These are phyloP conservation scores for Brachymystax lenok DNA, from an alignment of 2,797 vertebrate genomes.

Conservation along the genomic window DNA sequence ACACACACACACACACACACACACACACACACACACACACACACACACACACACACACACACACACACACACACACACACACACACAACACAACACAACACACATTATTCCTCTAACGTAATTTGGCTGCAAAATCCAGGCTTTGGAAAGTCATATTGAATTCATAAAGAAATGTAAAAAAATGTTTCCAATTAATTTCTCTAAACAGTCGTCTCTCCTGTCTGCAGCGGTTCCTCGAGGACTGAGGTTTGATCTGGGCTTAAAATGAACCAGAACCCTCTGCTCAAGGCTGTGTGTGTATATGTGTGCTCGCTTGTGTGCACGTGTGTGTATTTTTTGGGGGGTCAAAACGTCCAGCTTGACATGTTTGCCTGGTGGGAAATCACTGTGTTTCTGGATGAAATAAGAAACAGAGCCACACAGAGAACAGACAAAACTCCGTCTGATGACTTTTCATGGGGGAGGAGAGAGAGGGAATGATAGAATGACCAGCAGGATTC, in stretches of 20 bases:
- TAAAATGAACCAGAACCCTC: slow-evolving; percentile 58
- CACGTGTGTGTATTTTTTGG: background rate
- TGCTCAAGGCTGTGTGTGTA: slow-evolving; percentile 19
- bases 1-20: slow-evolving; percentile 13
- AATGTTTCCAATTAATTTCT: slow-evolving; percentile 61
- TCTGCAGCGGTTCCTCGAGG: slow-evolving; percentile 51
- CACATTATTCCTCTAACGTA: slow-evolving; percentile 13
- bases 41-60: slow-evolving; percentile 9
- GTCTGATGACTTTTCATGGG: background rate
- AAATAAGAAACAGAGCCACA: slow-evolving; percentile 7
- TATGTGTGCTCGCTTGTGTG: slow-evolving; percentile 3
- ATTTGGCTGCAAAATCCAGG: slow-evolving; percentile 26
- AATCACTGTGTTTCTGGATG: slow-evolving; percentile 19
- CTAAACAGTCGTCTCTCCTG: slow-evolving; percentile 59
- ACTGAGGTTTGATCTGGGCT: slow-evolving; percentile 59
- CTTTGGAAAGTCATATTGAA: slow-evolving; percentile 57
- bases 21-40: slow-evolving; percentile 6
- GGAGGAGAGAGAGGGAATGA: background rate
- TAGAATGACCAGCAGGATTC: background rate
- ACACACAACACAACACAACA: slow-evolving; percentile 20
- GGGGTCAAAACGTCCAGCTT: slow-evolving; percentile 25
- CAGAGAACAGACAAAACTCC: background rate
- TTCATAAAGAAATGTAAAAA: slow-evolving; percentile 58
- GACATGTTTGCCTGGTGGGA: slow-evolving; percentile 28
- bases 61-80: slow-evolving; percentile 2